Conservation (phyloP, 2,113 vertebrate species). For the Mola mola region DNA sequence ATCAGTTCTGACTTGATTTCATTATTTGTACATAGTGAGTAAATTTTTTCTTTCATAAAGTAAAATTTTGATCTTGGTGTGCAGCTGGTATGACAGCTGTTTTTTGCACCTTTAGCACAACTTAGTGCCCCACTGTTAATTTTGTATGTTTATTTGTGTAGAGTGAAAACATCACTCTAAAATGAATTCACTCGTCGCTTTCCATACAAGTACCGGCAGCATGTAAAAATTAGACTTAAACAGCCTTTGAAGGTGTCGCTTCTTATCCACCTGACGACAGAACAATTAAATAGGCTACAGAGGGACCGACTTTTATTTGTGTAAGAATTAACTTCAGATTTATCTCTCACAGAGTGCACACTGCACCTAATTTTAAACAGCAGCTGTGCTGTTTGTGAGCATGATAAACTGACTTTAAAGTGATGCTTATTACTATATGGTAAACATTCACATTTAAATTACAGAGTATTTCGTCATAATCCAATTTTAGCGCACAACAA, state of each 20-base stretch:
- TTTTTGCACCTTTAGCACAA: conserved; percentile 44
- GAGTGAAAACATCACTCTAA: conserved; percentile 23
- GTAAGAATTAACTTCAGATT: conserved; percentile 41
- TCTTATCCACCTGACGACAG: conserved; percentile 35
- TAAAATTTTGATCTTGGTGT: conserved; percentile 4
- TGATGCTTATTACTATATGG: conserved; percentile 8
- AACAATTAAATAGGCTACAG: conserved; percentile 18
- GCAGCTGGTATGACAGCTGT: conserved; percentile 43
- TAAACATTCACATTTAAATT: conserved; percentile 34
- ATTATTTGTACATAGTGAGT: conserved; percentile 10
- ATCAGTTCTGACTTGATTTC: conserved; percentile 3
- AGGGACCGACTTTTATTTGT: conserved; percentile 34
- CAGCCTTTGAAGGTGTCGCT: conserved; percentile 36
- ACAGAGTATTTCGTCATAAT: conserved; percentile 39
- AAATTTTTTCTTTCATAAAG: conserved; percentile 1
- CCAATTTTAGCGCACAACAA: conserved; percentile 33
- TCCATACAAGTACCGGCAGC: conserved; percentile 31
- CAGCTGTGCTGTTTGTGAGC: conserved; percentile 25
- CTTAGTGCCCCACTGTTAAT: conserved; percentile 14
- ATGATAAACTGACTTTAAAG: conserved; percentile 14
- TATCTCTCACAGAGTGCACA: conserved; percentile 15
- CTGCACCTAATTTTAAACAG: conserved; percentile 26
- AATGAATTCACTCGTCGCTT: conserved; percentile 34
- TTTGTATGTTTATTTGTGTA: conserved; percentile 40
- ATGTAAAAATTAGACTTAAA: conserved; percentile 39